Evolutionary conservation across 1,140 invertebrate species (phyloP).

Genomic region (Coelopa frigida): DNA sequence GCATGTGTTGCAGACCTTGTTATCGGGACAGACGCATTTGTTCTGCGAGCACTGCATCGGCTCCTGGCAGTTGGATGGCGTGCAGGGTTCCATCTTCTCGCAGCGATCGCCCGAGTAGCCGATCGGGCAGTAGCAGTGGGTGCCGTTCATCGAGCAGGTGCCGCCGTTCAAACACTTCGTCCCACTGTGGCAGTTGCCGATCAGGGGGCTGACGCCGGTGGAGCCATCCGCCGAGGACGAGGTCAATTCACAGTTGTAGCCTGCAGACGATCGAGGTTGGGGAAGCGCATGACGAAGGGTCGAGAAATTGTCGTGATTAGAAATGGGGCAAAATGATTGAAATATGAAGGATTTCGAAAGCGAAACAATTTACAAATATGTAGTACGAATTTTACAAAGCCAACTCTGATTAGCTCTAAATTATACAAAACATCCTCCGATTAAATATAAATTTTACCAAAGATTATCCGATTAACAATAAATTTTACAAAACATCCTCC

Average conservation of each 20-base stretch:
- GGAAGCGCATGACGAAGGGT: no score
- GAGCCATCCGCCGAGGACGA: constrained; percentile 17
- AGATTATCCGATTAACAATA: no score
- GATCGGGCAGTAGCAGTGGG: constrained; percentile 62
- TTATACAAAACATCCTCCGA: no score
- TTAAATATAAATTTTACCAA: no score
- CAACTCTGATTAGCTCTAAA: no score
- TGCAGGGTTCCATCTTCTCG: constrained; percentile 64
- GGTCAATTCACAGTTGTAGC: constrained; percentile 38
- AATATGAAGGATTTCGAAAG: no score
- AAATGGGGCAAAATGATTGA: no score
- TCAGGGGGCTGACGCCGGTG: constrained; percentile 22
- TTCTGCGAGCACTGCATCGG: constrained; percentile 57
- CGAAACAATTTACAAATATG: no score
- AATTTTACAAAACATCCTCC: no score
- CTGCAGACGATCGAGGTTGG: no score
- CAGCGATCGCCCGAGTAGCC: constrained; percentile 72
- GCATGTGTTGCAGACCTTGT: constrained; percentile 47
- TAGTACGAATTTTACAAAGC: no score
- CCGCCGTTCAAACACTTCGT: constrained; percentile 67
- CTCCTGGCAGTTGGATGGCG: constrained; percentile 46
- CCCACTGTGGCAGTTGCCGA: constrained; percentile 40
- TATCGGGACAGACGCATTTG: constrained; percentile 50
- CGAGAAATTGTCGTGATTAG: background rate
- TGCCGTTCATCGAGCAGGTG: constrained; percentile 64